These are phyloP conservation scores for Linnaemya vulpina DNA, from an alignment of 2,888 invertebrate species.

Conservation along the genomic window DNA sequence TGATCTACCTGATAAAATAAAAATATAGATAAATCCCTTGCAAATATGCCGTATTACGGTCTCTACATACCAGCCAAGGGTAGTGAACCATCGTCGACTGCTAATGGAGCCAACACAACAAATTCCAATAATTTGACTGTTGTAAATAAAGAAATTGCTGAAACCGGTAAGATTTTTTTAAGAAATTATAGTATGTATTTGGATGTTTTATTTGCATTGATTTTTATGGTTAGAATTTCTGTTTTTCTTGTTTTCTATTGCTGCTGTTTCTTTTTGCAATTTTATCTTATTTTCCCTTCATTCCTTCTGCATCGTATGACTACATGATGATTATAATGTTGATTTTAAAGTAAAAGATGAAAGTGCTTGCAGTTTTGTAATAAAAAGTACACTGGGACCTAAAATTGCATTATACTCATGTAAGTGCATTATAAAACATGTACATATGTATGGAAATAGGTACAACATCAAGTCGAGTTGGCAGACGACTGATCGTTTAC, in stretches of 20 bases:
- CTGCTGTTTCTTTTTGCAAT: constrained; percentile 12
- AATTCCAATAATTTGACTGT: constrained; percentile 19
- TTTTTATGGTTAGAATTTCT: constrained; percentile 59
- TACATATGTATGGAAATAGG: too few species aligned
- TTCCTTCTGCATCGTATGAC: constrained; percentile 58
- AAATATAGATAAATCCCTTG: not conserved
- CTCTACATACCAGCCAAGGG: constrained; percentile 71
- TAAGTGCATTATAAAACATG: too few species aligned
- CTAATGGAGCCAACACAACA: constrained; percentile 38
- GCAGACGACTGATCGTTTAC: too few species aligned
- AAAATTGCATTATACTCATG: constrained; percentile 39
- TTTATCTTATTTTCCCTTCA: not conserved
- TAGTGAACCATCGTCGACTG: constrained; percentile 4
- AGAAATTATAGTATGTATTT: not conserved
- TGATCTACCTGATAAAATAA: not conserved
- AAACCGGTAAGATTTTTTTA: constrained; percentile 53
- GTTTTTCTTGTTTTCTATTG: constrained; percentile 37
- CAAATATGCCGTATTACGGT: constrained; percentile 74
- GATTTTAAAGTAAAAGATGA: constrained; percentile 15
- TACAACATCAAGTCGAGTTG: too few species aligned
- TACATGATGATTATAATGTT: constrained; percentile 53
- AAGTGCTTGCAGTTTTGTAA: constrained; percentile 11
- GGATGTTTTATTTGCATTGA: not conserved
- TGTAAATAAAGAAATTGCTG: constrained; percentile 35
- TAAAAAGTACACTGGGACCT: constrained; percentile 2